A percentile compares a stretch with the other conserved stretches of the same genome.
These are phyloP conservation scores for Pituophis catenifer DNA, from an alignment of 2,113 vertebrate species.

Conservation along the genomic window DNA sequence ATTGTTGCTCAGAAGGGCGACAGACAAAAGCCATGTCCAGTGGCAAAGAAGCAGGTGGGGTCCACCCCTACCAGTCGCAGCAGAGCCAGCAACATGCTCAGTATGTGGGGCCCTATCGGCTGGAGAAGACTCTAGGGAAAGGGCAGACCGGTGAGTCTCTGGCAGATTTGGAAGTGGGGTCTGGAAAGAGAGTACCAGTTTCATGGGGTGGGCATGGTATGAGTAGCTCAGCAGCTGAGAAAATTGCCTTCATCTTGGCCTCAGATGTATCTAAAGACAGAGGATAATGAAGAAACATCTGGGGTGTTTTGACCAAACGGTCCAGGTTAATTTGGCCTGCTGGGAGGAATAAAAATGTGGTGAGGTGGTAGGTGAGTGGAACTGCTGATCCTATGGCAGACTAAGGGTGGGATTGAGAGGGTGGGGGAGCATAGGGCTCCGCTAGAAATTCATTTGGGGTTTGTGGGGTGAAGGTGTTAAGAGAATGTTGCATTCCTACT, in stretches of 20 bases:
- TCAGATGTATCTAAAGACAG: background rate
- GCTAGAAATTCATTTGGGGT: background rate
- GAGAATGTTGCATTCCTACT: background rate
- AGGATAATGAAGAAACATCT: background rate
- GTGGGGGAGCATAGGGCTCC: background rate
- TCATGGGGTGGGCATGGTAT: background rate
- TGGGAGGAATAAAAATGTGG: background rate
- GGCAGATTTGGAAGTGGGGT: too few relatives aligned
- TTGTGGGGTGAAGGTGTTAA: background rate
- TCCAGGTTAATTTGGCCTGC: background rate
- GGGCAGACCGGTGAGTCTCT: slow-evolving; percentile 71
- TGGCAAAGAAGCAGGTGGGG: slow-evolving; percentile 53
- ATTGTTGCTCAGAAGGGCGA: slow-evolving; percentile 41
- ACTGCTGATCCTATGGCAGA: slow-evolving; percentile 5
- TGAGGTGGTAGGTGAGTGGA: background rate
- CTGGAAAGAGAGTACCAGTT: background rate
- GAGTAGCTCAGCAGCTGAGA: background rate
- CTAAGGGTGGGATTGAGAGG: background rate
- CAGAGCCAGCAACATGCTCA: slow-evolving; percentile 62
- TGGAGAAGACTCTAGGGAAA: slow-evolving; percentile 74
- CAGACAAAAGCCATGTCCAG: slow-evolving; percentile 51
- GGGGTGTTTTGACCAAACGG: background rate
- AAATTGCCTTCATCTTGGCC: background rate
- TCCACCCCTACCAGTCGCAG: slow-evolving; percentile 53
- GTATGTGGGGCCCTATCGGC: slow-evolving; percentile 71